A percentile compares a stretch with the other conserved stretches of the same genome.
Conservation (phyloP, 2,888 invertebrate species). For the Ariolimax columbianus region DNA sequence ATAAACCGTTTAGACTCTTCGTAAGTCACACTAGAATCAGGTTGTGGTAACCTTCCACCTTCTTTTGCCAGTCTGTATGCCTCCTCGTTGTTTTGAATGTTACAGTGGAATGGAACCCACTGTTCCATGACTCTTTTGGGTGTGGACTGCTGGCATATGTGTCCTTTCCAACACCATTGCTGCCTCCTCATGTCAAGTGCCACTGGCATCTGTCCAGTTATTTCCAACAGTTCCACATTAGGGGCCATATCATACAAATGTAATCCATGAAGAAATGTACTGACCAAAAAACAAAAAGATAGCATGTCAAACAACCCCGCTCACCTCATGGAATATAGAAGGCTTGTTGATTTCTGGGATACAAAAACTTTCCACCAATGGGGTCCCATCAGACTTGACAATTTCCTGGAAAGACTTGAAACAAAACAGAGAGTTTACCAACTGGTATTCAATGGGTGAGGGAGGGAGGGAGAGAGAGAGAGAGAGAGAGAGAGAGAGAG, state of each 20-base stretch:
- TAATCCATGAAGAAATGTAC: not conserved
- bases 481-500: slow-evolving; percentile 49
- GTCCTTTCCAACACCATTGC: no score
- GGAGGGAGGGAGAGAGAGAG: slow-evolving; percentile 5
- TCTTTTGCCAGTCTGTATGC: no score
- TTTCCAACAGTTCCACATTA: not conserved
- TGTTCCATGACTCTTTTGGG: no score
- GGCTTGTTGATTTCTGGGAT: slow-evolving; percentile 92
- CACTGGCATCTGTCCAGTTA: no score
- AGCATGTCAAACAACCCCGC: slow-evolving; percentile 28
- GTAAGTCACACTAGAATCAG: no score
- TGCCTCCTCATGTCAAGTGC: no score
- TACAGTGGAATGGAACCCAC: no score
- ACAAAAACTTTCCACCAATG: slow-evolving; percentile 86
- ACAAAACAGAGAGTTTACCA: not conserved
- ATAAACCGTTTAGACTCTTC: no score
- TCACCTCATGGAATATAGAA: slow-evolving; percentile 92
- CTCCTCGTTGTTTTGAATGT: no score
- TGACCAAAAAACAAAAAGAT: not conserved
- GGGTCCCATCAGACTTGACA: slow-evolving; percentile 90
- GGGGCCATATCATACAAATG: not conserved
- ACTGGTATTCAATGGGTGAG: not conserved
- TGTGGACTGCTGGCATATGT: no score
- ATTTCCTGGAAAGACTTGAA: slow-evolving; percentile 82
- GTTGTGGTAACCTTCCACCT: no score